A percentile compares a stretch with the other conserved stretches of the same genome.
Conservation (phyloP, 2,888 invertebrate genomes). For the Balanococcus diminutus region DNA sequence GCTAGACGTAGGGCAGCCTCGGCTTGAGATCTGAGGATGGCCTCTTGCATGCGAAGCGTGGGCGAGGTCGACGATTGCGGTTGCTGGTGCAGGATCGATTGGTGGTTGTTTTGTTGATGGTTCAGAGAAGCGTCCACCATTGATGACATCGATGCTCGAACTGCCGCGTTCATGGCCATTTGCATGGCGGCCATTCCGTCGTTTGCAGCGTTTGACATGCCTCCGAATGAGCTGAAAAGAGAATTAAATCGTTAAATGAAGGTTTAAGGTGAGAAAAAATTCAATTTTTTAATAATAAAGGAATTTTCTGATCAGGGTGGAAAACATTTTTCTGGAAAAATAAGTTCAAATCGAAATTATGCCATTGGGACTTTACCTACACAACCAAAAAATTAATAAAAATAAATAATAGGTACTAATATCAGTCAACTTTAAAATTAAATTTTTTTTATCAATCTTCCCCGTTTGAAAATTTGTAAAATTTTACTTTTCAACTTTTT, state of each 20-base stretch:
- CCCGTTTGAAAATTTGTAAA: no score
- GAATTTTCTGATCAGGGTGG: no score
- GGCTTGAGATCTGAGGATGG: slow-evolving; percentile 81
- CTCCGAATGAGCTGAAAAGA: slow-evolving; percentile 56
- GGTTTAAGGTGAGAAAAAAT: neutral
- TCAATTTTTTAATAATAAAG: no score
- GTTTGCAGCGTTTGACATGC: slow-evolving; percentile 58
- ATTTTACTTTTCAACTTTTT: no score
- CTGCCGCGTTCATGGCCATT: slow-evolving; percentile 67
- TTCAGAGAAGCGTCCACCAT: slow-evolving; percentile 59
- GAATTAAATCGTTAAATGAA: neutral
- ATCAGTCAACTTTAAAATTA: no score
- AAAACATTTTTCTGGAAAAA: no score
- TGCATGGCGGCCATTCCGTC: slow-evolving; percentile 62
- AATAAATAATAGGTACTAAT: no score
- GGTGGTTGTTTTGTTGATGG: slow-evolving; percentile 61
- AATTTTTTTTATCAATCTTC: no score
- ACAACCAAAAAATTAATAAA: no score
- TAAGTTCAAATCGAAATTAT: no score
- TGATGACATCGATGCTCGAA: slow-evolving; percentile 67
- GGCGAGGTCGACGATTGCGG: slow-evolving; percentile 61
- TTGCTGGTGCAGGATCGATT: slow-evolving; percentile 59
- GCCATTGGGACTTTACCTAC: no score
- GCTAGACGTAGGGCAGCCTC: slow-evolving; percentile 82
- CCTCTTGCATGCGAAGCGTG: slow-evolving; percentile 67